Evolutionary conservation across 2,888 invertebrate genomes (phyloP).

Genomic region (Lissocephala sabroskyi): DNA sequence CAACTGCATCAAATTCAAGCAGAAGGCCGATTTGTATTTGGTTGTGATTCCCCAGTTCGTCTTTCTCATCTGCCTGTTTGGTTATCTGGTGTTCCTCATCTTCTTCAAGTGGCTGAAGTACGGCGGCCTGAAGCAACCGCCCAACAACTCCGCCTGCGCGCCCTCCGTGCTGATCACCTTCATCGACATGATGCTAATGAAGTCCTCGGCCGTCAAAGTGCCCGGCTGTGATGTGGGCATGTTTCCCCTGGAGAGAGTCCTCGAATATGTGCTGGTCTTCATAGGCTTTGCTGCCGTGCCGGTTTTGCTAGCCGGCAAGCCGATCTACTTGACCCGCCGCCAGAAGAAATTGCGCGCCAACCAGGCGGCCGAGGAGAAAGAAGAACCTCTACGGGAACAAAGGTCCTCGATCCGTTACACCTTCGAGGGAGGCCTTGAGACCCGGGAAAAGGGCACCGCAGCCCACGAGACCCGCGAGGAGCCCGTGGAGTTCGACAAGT

Average conservation of each 20-base stretch:
- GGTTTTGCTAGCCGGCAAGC: conserved; percentile 93
- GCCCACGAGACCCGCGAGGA: no score
- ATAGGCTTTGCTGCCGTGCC: conserved; percentile 88
- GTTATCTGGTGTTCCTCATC: conserved; percentile 91
- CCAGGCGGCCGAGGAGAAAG: conserved; percentile 4
- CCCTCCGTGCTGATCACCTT: conserved; percentile 84
- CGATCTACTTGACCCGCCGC: conserved; percentile 79
- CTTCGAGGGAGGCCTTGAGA: no score
- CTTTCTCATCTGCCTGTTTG: conserved; percentile 88
- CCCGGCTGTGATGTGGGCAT: conserved; percentile 75
- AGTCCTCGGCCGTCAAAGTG: conserved; percentile 65
- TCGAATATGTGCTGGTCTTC: conserved; percentile 85
- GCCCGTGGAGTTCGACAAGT: conserved; percentile 33
- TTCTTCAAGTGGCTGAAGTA: conserved; percentile 91
- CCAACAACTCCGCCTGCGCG: conserved; percentile 75
- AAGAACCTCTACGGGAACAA: conserved; percentile 32
- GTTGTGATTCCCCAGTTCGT: conserved; percentile 92
- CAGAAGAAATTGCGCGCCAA: conserved; percentile 57
- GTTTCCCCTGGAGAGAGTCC: conserved; percentile 77
- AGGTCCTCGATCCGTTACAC: conserved; percentile 36
- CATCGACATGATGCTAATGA: conserved; percentile 84
- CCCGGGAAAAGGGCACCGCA: no score
- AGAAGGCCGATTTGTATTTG: conserved; percentile 78
- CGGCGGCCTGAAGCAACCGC: conserved; percentile 72
- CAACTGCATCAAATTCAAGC: conserved; percentile 81